Evolutionary conservation across 2,797 vertebrate species (phyloP), one percentile per base, ranked within the genome.

Genomic region (Fistularia tabacaria): DNA sequence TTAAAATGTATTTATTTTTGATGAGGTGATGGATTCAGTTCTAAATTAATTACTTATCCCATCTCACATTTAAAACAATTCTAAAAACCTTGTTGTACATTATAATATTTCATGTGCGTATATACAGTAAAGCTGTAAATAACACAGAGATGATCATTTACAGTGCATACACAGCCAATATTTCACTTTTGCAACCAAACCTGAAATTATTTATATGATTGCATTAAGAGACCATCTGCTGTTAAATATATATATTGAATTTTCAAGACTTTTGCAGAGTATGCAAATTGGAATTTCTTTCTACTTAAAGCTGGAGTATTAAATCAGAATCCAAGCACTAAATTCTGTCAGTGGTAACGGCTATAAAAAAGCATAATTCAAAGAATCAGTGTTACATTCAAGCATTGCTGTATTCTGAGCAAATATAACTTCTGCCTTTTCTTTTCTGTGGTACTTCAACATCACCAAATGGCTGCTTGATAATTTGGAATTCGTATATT

Each of bases 141-240:
- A 62, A 68, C 48, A 69, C 64, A 65, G 47, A 57, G 68, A 77
- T 76, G 64, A 74, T 67, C 65, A 71, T 82, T 71, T 68, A 57
- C 66, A 57, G 58, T 13, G 39, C 14, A 1, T 15, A 51, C 52
- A 51, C 52, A 56, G 3, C 9, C 54, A 57, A 9, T 64, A 54
- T 69, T 68, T 66, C 15, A 6, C 53, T 69, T 40, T 47, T 43
- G 10, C 51, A 48, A 66, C 48, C 71, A 60, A 45, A 77, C 51
- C 66, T 76, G 64, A 62, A 52, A 70, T 71, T 43, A 59, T 78
- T 77, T 80, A 77, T 64, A 74, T 47, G 49, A 12, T 73, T 59
- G 65, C 69, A 74, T 68, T 64, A 83, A 80, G 60, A 64, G 46
- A 65, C 43, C 70, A 74, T 69, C 71, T 77, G 75, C 64, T 72